These are phyloP conservation scores for Thalpophila matura DNA, from an alignment of 2,888 invertebrate genomes.

Conservation along the genomic window DNA sequence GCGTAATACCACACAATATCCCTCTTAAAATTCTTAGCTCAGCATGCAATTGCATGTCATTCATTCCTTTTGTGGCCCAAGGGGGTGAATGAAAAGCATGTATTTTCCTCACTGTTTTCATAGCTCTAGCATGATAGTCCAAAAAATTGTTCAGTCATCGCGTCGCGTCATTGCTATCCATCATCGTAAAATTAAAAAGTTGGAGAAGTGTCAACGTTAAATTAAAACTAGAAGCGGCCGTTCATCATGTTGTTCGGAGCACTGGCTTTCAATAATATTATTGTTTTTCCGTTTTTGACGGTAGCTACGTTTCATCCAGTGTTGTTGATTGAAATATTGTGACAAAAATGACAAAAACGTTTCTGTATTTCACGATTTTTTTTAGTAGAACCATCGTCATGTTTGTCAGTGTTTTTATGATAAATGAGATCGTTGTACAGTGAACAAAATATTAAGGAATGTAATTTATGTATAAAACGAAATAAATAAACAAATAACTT, in stretches of 20 bases:
- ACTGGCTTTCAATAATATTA: conserved; percentile 8
- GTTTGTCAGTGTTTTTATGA: too few species aligned
- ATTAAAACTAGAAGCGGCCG: conserved; percentile 32
- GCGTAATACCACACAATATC: too few species aligned
- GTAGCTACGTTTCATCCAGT: neutral
- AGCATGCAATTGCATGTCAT: too few species aligned
- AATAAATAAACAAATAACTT: too few species aligned
- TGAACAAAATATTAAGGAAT: too few species aligned
- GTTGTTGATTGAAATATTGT: conserved; percentile 16
- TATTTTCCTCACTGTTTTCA: neutral
- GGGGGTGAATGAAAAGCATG: too few species aligned
- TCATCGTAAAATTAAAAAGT: conserved; percentile 51
- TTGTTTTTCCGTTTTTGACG: conserved; percentile 5
- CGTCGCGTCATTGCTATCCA: conserved; percentile 18
- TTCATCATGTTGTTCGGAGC: conserved; percentile 25
- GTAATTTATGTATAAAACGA: too few species aligned
- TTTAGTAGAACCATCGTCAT: too few species aligned
- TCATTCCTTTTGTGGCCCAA: too few species aligned
- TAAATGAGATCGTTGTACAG: too few species aligned
- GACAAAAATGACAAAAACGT: conserved; percentile 7
- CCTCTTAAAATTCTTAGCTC: too few species aligned
- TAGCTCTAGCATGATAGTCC: neutral
- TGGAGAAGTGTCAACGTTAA: conserved; percentile 39
- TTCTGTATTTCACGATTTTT: neutral
- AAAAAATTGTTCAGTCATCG: conserved; percentile 1